phyloP scores from a whole-genome alignment of 37 sponge, comb jelly and placozoan species.

The Amphimedon queenslandica region DNA sequence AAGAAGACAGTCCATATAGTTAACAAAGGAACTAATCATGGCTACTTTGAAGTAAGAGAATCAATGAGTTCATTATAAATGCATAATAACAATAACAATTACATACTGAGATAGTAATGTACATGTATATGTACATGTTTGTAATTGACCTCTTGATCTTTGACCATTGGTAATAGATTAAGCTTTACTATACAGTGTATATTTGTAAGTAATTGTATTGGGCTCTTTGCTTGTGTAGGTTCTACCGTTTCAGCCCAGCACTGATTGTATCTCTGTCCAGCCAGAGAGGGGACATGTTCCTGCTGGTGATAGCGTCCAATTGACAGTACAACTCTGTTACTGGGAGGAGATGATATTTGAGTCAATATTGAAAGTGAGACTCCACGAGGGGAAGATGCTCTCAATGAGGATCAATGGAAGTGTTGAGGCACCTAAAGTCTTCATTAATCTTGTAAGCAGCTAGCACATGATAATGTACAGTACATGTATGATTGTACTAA shows the following conservation, averaged over 20 bases:
- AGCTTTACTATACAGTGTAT: not conserved
- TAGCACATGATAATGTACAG: too few relatives aligned
- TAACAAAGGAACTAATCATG: constrained; percentile 62
- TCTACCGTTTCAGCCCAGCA: constrained; percentile 8
- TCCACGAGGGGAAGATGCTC: constrained; percentile 57
- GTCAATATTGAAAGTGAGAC: constrained; percentile 34
- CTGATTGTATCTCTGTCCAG: constrained; percentile 44
- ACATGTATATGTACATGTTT: constrained; percentile 10
- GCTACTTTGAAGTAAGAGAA: constrained; percentile 34
- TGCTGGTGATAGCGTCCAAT: constrained; percentile 53
- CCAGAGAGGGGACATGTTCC: constrained; percentile 78
- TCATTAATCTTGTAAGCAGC: constrained; percentile 40
- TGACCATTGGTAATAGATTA: not conserved
- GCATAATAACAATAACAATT: not conserved
- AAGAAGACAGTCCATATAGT: constrained; percentile 19
- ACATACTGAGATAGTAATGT: not conserved
- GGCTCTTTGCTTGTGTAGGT: constrained; percentile 19
- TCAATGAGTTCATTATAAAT: not conserved
- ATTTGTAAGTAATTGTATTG: not conserved
- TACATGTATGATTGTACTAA: not conserved
- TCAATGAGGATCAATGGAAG: constrained; percentile 54
- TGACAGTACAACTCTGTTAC: constrained; percentile 41
- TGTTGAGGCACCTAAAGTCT: constrained; percentile 69
- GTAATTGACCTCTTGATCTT: not conserved
- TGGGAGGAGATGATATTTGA: constrained; percentile 58